A percentile compares a stretch with the other conserved stretches of the same genome.
These are phyloP conservation scores for Lumbricus terrestris DNA, from an alignment of 2,888 invertebrate genomes.

Conservation along the genomic window DNA sequence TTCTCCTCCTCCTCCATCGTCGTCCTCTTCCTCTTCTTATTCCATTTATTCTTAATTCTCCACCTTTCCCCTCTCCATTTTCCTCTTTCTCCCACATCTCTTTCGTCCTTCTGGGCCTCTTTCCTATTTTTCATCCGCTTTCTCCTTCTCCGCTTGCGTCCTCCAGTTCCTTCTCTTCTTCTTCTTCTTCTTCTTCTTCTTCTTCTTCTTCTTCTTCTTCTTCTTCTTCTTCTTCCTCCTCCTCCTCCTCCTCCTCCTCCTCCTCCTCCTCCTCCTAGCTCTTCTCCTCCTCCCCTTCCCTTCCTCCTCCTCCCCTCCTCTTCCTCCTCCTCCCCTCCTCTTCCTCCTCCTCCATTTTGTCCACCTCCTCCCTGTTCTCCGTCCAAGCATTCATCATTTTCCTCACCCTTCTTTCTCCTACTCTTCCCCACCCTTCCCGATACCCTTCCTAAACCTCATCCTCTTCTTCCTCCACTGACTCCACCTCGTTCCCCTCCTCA, in stretches of 20 bases:
- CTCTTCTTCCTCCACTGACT: not conserved
- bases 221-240: not conserved
- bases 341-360: not conserved
- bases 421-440: too few relatives aligned
- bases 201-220: too few relatives aligned
- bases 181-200: not conserved
- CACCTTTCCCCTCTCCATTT: conserved; percentile 61
- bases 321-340: not conserved
- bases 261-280: not conserved
- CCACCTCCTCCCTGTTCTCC: too few relatives aligned
- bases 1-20: too few relatives aligned
- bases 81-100: not conserved
- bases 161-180: not conserved
- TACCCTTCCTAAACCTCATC: not conserved
- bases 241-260: too few relatives aligned
- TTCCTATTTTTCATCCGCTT: not conserved
- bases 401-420: too few relatives aligned
- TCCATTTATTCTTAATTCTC: not conserved
- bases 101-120: not conserved
- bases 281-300: too few relatives aligned
- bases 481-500: not conserved
- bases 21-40: not conserved
- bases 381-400: too few relatives aligned
- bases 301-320: not conserved
- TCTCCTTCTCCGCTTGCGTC: too few relatives aligned